Conservation (phyloP, 2,888 invertebrate species). For the Agriopis marginaria region DNA sequence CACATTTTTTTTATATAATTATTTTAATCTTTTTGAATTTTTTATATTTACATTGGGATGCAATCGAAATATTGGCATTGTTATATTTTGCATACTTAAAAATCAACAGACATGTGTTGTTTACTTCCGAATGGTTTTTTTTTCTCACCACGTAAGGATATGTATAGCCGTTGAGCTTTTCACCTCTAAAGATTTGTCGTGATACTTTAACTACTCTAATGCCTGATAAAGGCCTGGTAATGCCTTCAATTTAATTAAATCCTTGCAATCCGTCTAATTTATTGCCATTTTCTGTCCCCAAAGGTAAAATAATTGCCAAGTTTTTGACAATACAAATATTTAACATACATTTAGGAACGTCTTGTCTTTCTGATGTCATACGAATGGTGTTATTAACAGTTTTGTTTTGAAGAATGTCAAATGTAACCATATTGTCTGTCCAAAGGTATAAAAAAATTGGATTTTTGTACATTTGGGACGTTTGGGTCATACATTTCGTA, state of each 20-base stretch:
- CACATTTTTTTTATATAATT: not conserved
- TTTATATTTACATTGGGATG: no score
- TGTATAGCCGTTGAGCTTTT: not conserved
- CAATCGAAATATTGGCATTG: not conserved
- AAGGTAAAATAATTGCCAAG: not conserved
- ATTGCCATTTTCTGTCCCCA: not conserved
- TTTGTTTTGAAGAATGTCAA: not conserved
- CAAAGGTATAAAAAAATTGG: no score
- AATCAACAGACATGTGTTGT: not conserved
- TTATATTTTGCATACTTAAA: not conserved
- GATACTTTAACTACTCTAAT: not conserved
- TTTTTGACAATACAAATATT: constrained; percentile 2
- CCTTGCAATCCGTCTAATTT: not conserved
- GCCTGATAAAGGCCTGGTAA: no score
- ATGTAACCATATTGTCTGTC: not conserved
- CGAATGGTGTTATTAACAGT: not conserved
- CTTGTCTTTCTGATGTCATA: not conserved
- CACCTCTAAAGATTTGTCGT: not conserved
- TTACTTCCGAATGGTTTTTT: not conserved
- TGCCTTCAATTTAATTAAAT: not conserved
- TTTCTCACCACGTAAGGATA: not conserved
- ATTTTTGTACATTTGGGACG: no score
- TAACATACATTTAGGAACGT: not conserved
- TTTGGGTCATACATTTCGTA: no score
- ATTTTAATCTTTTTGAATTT: no score